Conservation (phyloP, 2,888 invertebrate genomes). For the Pterostichus madidus region DNA sequence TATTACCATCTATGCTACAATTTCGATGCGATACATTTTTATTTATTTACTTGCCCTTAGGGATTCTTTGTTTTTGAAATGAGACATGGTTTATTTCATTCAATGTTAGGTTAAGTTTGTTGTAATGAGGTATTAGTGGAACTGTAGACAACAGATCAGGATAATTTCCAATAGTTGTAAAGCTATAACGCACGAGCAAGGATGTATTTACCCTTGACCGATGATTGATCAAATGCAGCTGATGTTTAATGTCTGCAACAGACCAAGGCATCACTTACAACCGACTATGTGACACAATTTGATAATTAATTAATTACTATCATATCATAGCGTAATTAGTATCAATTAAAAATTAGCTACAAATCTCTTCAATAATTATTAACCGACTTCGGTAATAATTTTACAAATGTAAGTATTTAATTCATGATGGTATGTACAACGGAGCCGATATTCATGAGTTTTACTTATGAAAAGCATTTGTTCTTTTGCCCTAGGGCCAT, state of each 20-base stretch:
- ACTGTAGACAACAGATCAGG: background rate
- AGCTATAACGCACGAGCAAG: conserved; percentile 20
- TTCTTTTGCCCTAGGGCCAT: too few species aligned
- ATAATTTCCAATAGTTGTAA: conserved; percentile 13
- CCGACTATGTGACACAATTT: background rate
- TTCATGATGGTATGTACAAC: too few species aligned
- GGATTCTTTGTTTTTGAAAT: too few species aligned
- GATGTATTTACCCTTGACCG: conserved; percentile 40
- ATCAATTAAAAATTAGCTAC: background rate
- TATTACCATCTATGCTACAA: too few species aligned
- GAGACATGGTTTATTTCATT: too few species aligned
- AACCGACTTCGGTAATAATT: background rate
- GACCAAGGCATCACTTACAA: conserved; percentile 24
- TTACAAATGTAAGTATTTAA: too few species aligned
- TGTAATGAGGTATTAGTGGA: too few species aligned
- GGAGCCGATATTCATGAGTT: too few species aligned
- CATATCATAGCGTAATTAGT: background rate
- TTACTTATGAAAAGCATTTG: too few species aligned
- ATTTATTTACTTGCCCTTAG: too few species aligned
- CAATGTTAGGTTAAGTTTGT: too few species aligned
- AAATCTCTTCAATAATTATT: background rate
- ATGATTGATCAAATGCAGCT: conserved; percentile 47
- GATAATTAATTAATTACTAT: conserved; percentile 27
- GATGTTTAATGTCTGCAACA: background rate
- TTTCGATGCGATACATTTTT: too few species aligned